Conservation (phyloP, 2,888 invertebrate genomes). For the Yponomeuta sedellus region DNA sequence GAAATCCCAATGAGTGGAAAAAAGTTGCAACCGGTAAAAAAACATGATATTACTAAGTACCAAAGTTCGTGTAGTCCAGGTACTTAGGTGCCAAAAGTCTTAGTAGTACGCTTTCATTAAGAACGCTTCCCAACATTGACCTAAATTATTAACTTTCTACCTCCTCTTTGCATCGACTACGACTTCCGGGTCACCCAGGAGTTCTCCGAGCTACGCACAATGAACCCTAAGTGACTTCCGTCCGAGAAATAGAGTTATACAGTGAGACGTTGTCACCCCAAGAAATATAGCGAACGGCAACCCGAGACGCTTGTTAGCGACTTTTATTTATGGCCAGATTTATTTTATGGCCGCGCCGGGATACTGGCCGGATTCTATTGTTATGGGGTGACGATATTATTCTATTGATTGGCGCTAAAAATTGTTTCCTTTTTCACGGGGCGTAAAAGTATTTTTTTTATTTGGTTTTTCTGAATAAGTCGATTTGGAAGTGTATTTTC, state of each 20-base stretch:
- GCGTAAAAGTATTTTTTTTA: background rate
- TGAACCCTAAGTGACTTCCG: background rate
- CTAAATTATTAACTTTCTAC: no score
- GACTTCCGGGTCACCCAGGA: background rate
- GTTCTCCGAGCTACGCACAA: background rate
- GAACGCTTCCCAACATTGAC: no score
- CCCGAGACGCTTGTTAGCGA: constrained; percentile 76
- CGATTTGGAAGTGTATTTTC: no score
- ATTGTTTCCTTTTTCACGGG: background rate
- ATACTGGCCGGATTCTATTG: constrained; percentile 49
- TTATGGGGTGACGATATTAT: background rate
- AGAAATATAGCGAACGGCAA: constrained; percentile 71
- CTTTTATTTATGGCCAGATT: constrained; percentile 76
- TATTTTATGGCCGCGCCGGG: constrained; percentile 68
- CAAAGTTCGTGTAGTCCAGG: no score
- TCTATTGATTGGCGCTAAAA: constrained; percentile 1
- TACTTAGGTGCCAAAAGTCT: no score
- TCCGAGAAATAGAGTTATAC: background rate
- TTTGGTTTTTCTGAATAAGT: background rate
- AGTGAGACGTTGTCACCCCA: constrained; percentile 20
- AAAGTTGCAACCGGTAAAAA: no score
- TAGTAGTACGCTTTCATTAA: no score
- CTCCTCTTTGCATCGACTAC: no score
- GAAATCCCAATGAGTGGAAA: no score
- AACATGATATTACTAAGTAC: no score